These are phyloP conservation scores for Myotis planiceps DNA, from an alignment of 2,797 vertebrate genomes.

Conservation along the genomic window DNA sequence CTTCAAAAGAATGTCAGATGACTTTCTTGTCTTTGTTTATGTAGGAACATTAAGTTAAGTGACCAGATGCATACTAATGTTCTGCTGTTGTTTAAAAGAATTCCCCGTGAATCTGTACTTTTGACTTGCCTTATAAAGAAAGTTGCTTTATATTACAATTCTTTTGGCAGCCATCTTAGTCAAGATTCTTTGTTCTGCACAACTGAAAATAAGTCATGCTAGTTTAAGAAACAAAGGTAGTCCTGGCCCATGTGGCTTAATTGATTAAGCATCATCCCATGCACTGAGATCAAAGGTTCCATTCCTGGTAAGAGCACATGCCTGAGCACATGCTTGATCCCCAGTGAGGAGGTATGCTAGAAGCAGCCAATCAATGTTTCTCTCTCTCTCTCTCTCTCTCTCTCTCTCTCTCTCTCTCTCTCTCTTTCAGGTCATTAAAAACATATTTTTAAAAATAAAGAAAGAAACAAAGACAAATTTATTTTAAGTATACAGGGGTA, in stretches of 20 bases:
- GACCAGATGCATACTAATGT: background rate
- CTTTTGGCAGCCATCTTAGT: background rate
- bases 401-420: background rate
- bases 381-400: background rate
- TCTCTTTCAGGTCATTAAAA: background rate
- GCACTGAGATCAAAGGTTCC: background rate
- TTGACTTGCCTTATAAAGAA: background rate
- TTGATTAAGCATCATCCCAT: background rate
- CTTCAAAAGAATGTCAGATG: constrained; percentile 34
- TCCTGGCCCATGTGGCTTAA: background rate
- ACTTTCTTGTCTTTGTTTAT: background rate
- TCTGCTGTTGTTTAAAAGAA: background rate
- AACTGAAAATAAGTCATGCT: background rate
- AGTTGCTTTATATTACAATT: background rate
- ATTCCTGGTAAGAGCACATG: background rate
- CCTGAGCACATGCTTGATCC: background rate
- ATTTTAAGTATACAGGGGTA: background rate
- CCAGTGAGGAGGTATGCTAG: background rate
- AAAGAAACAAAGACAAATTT: background rate
- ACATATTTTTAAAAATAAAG: background rate
- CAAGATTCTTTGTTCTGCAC: background rate
- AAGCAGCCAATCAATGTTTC: background rate
- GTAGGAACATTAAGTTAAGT: constrained; percentile 35
- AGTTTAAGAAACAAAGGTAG: background rate
- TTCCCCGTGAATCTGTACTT: constrained; percentile 8